These are phyloP conservation scores for Aporophyla nigra DNA, from an alignment of 2,888 invertebrate genomes.

Conservation along the genomic window DNA sequence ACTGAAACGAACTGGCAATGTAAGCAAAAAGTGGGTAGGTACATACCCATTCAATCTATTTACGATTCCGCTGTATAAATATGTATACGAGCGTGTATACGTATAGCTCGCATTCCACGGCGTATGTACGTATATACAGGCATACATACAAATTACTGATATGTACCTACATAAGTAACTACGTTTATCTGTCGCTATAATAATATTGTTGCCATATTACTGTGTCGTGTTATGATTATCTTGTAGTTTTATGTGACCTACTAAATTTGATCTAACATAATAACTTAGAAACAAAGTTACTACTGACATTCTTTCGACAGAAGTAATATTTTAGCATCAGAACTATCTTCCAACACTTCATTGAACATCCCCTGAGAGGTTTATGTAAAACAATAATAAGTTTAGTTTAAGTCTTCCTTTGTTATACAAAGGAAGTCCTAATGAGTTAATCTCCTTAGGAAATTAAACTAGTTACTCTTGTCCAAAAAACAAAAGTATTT, in stretches of 20 bases:
- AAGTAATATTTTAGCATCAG: constrained; percentile 30
- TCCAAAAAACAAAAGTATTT: constrained; percentile 15
- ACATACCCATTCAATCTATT: constrained; percentile 90
- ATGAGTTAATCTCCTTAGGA: constrained; percentile 21
- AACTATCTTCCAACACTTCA: not conserved
- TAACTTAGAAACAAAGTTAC: constrained; percentile 47
- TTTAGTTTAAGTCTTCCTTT: constrained; percentile 14
- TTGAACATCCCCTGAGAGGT: not conserved
- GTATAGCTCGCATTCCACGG: constrained; percentile 88
- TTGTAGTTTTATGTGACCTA: constrained; percentile 67
- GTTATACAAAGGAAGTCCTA: constrained; percentile 32
- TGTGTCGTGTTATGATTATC: constrained; percentile 62
- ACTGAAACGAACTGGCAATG: constrained; percentile 82
- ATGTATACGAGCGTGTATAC: constrained; percentile 80
- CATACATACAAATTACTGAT: constrained; percentile 81
- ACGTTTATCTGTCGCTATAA: constrained; percentile 65
- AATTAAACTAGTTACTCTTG: not conserved
- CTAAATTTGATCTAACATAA: constrained; percentile 43
- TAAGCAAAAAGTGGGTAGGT: constrained; percentile 85
- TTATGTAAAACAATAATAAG: constrained; percentile 19
- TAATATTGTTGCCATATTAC: constrained; percentile 62
- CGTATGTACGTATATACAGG: constrained; percentile 78
- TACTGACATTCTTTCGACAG: constrained; percentile 30
- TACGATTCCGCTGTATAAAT: constrained; percentile 88
- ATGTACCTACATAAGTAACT: constrained; percentile 71